Conservation (phyloP, 1,140 invertebrate genomes). For the Thalassaphorura encarpata region DNA sequence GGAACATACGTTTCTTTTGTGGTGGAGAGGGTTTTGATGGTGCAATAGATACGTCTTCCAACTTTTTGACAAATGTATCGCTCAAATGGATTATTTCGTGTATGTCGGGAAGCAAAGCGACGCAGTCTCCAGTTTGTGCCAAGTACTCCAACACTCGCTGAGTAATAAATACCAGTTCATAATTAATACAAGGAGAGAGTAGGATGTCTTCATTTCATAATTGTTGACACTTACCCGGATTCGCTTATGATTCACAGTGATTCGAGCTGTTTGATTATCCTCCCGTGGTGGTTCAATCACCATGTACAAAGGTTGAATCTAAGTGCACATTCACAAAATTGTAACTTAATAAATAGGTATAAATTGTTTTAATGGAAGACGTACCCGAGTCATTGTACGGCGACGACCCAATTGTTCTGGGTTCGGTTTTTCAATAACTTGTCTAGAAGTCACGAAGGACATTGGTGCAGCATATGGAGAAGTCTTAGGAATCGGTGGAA, state of each 20-base stretch:
- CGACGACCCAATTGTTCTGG: neutral
- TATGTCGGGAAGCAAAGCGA: slow-evolving; percentile 15
- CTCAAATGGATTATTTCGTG: slow-evolving; percentile 19
- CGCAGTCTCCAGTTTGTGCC: slow-evolving; percentile 16
- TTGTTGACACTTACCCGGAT: slow-evolving; percentile 7
- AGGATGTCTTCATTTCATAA: no score
- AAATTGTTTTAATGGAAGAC: neutral
- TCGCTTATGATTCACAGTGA: slow-evolving; percentile 13
- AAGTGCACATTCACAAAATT: neutral
- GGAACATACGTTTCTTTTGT: neutral
- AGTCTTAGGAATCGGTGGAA: slow-evolving; percentile 14
- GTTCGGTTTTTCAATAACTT: slow-evolving; percentile 8
- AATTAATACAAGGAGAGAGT: neutral
- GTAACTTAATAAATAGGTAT: neutral
- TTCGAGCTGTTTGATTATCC: neutral
- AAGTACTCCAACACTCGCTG: slow-evolving; percentile 19
- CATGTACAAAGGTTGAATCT: slow-evolving; percentile 16
- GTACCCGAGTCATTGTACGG: neutral
- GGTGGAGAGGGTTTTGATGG: neutral
- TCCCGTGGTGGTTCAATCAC: slow-evolving; percentile 10
- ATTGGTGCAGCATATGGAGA: slow-evolving; percentile 19
- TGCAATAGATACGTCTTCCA: slow-evolving; percentile 7
- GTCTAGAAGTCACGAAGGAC: slow-evolving; percentile 14
- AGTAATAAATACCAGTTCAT: neutral
- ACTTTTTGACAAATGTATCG: slow-evolving; percentile 20